Evolutionary conservation across 1,140 invertebrate genomes (phyloP), one percentile per base, ranked within the genome.

Genomic region (Monochamus saltuarius): DNA sequence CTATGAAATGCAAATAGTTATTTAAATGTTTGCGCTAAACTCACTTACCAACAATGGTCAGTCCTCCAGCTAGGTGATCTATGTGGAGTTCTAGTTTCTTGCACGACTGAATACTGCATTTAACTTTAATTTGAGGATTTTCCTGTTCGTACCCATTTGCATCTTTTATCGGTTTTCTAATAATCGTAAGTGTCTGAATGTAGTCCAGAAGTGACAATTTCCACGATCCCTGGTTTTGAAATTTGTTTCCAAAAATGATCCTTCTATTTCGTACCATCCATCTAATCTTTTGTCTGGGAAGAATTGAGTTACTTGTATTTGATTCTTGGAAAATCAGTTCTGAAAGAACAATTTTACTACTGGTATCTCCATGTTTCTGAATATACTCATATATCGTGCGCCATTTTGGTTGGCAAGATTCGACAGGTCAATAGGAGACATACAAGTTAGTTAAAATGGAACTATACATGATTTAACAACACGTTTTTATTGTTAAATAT

Each of bases 221-320:
- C 82, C 89, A 92, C 47, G 77, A 80, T 4, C 90, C 89, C 42
- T 79, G 79, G 36, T 88, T 87, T 0, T 71, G 69, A 10, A 88
- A 76, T 40, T 78, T 80, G 1, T 80, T 75, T 6, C 86, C 84
- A 9, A 91, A 74, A 85, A 73, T 43, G 77, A 80, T 4, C 82
- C 87, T 53, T 83, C 79, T 42, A 87, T 82, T 62, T 87, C 84
- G 59, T 88, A 92, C 46, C 84, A 79, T 6, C 90, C 89, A 39
- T 80, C 75, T 1, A 92, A 71, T 57, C 79, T 84, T 67, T 92
- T 92, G 59, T 89, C 88, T 1, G 90, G 90, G 70, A 91, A 92
- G 73, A 86, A 89, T 76, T 92, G 90, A 0, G 88, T 85, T 67
- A 90, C 89, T 42, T 88, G 81, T 1, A 89, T 84, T 17, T 79